Base-by-base conservation (phyloP, 2,113 vertebrate genomes). In the Prietella phreatophila region DNA sequence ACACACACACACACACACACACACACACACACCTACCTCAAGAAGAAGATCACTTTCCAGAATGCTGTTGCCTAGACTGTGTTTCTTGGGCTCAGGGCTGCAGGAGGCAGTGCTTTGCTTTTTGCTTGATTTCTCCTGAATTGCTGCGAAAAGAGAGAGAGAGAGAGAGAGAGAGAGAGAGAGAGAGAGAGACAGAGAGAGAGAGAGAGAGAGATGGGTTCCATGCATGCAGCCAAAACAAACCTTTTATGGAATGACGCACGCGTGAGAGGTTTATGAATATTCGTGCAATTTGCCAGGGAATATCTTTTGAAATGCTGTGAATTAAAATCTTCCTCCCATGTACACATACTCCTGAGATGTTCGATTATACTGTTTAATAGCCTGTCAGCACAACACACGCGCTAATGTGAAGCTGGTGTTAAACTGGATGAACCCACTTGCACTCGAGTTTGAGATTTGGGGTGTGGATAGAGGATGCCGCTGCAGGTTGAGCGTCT, bases 31-130 rank as follows among this genome's bases (percentile, higher is more conserved):
- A 83, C 95, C 94, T 91, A 97, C 96, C 94, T 97, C 96, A 83
- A 97, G 94, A 50, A 97, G 93, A 83, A 97, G 93, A 90, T 94
- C 93, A 69, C 96, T 96, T 93, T 97, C 97, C 89, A 94, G 93
- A 85, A 96, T 91, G 2, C 90, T 53, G 42, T 91, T 87, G 53
- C 89, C 90, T 2, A 88, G 81, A 30, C 69, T 83, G 61, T 85
- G 85, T 61, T 82, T 91, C 47, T 82, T 75, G 83, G 82, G 83
- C 17, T 86, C 85, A 4, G 88, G 65, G 56, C 22, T 87, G 36
- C 76, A 81, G 25, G 89, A 50, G 81, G 90, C 88, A 47, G 88
- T 47, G 73, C 86, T 85, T 58, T 90, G 93, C 89, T 92, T 94
- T 91, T 90, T 93, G 71, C 92, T 92, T 82, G 93, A 87, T 69